Percentiles rank a stretch among this genome's conserved stretches.
These are phyloP conservation scores for Plutomurus gul DNA, from an alignment of 1,140 invertebrate genomes.

Conservation along the genomic window DNA sequence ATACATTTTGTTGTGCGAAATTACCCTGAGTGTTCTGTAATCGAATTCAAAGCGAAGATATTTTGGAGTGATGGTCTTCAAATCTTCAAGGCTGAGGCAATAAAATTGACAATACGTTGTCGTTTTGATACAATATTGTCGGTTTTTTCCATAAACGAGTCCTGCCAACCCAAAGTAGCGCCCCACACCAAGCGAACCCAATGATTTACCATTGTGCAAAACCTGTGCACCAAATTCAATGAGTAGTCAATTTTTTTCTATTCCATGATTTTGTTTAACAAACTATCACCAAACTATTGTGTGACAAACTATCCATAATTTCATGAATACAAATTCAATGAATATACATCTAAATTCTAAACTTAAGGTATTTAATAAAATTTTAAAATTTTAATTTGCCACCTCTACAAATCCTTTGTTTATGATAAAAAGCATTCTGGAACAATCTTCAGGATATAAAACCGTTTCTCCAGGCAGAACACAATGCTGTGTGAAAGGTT, in stretches of 20 bases:
- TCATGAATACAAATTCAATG: too few relatives aligned
- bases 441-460: slow-evolving; percentile 39
- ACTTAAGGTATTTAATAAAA: neutral
- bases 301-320: neutral
- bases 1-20: neutral
- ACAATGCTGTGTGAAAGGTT: slow-evolving; percentile 45
- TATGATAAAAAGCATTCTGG: slow-evolving; percentile 45
- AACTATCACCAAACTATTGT: too few relatives aligned
- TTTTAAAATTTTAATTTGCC: neutral
- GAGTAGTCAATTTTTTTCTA: too few relatives aligned
- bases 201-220: neutral
- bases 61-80: slow-evolving; percentile 3
- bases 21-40: slow-evolving; percentile 41
- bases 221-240: neutral
- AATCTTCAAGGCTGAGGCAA: slow-evolving; percentile 42
- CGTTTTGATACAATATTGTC: slow-evolving; percentile 31
- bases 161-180: slow-evolving; percentile 49
- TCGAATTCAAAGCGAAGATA: slow-evolving; percentile 12
- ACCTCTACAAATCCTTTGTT: slow-evolving; percentile 44
- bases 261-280: too few relatives aligned
- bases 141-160: slow-evolving; percentile 39
- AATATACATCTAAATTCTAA: too few relatives aligned
- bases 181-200: slow-evolving; percentile 9
- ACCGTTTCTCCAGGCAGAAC: slow-evolving; percentile 48
- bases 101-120: slow-evolving; percentile 47